Percentiles rank a stretch among this genome's conserved stretches.
Conservation (phyloP, 2,888 invertebrate genomes). For the Catonia carolina region DNA sequence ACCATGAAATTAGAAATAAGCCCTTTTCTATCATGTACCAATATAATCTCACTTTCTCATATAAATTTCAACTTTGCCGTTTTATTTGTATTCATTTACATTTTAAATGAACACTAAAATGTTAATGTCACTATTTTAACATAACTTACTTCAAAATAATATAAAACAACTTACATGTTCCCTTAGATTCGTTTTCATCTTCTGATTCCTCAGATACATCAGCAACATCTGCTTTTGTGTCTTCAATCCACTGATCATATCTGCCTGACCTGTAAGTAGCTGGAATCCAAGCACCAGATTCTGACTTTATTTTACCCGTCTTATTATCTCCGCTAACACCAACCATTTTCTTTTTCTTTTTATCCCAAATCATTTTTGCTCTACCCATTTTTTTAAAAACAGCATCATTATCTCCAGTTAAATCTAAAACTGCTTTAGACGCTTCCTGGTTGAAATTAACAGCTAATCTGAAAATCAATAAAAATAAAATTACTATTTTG, state of each 20-base stretch:
- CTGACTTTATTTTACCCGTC: constrained; percentile 73
- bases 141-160: too few species aligned
- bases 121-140: too few species aligned
- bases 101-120: too few species aligned
- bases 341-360: constrained; percentile 94
- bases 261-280: constrained; percentile 89
- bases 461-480: constrained; percentile 51
- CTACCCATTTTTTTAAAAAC: constrained; percentile 45
- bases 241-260: constrained; percentile 80
- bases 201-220: constrained; percentile 47
- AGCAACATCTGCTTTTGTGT: constrained; percentile 53
- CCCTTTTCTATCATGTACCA: too few species aligned
- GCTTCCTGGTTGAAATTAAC: constrained; percentile 80
- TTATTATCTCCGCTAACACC: constrained; percentile 53
- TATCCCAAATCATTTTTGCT: constrained; percentile 72
- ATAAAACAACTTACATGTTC: constrained; percentile 17
- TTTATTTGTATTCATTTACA: too few species aligned
- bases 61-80: too few species aligned
- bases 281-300: constrained; percentile 91
- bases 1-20: too few species aligned
- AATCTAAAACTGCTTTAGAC: constrained; percentile 69
- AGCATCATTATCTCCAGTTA: constrained; percentile 73
- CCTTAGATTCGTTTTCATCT: constrained; percentile 33
- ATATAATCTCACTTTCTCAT: too few species aligned
- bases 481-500: too few species aligned